Percentiles rank a stretch among this genome's conserved stretches.
These are phyloP conservation scores for Bombus terrestris DNA, from an alignment of 1,140 invertebrate species.

Conservation along the genomic window DNA sequence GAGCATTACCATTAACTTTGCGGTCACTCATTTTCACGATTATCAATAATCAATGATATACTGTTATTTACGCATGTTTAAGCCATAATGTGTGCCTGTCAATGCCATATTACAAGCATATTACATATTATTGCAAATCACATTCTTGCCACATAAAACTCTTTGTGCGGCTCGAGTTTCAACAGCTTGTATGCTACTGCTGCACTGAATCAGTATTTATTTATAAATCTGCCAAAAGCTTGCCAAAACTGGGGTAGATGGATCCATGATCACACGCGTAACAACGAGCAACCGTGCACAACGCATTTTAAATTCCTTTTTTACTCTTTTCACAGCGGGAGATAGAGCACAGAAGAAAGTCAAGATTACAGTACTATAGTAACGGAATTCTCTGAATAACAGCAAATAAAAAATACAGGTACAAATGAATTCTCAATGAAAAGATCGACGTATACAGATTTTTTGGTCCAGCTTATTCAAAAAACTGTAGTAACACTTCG, in stretches of 20 bases:
- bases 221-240: slow-evolving; percentile 76
- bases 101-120: slow-evolving; percentile 23
- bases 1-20: slow-evolving; percentile 69
- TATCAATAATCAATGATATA: slow-evolving; percentile 3
- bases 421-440: background rate
- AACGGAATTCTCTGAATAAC: background rate
- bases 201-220: slow-evolving; percentile 78
- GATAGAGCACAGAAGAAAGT: background rate
- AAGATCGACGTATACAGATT: background rate
- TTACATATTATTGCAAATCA: slow-evolving; percentile 43
- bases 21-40: slow-evolving; percentile 72
- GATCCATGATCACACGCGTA: slow-evolving; percentile 35
- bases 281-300: slow-evolving; percentile 38
- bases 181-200: slow-evolving; percentile 50
- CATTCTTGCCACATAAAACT: slow-evolving; percentile 55
- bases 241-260: slow-evolving; percentile 71
- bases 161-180: slow-evolving; percentile 71
- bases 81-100: background rate
- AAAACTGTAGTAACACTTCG: slow-evolving; percentile 26
- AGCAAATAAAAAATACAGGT: background rate
- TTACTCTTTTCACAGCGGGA: background rate
- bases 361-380: no score
- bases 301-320: slow-evolving; percentile 7
- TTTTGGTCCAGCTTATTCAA: background rate
- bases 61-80: slow-evolving; percentile 35